Conservation (phyloP, 2,797 vertebrate genomes). For the Platyrinchus mystaceus region DNA sequence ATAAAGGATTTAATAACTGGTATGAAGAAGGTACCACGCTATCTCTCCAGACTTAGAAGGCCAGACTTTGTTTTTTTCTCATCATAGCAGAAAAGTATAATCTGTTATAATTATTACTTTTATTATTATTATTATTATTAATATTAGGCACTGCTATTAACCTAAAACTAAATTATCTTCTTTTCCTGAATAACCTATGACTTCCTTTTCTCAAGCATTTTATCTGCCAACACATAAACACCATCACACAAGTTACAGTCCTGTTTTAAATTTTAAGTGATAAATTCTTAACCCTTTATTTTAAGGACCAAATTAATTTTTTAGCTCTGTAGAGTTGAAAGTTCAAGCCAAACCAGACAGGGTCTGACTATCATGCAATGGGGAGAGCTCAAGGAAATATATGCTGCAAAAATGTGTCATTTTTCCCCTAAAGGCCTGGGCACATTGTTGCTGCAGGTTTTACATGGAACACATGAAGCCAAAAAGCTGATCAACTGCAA, state of each 20-base stretch:
- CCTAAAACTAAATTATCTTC: neutral
- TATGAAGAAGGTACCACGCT: neutral
- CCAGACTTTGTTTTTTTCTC: neutral
- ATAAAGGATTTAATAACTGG: neutral
- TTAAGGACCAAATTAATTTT: neutral
- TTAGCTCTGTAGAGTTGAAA: neutral
- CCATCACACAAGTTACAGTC: accelerated
- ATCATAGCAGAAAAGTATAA: neutral
- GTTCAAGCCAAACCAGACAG: neutral
- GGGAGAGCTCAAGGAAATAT: neutral
- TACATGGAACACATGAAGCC: neutral
- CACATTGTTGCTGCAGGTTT: neutral
- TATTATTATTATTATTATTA: neutral
- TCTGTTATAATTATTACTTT: neutral
- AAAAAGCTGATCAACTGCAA: neutral
- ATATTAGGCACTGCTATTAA: neutral
- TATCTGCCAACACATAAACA: neutral
- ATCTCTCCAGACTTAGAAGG: neutral
- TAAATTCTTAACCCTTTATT: neutral
- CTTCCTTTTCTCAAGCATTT: neutral
- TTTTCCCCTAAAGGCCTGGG: neutral
- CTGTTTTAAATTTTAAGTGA: neutral
- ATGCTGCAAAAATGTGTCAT: neutral
- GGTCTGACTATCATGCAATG: accelerated
- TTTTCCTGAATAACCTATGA: neutral